Base-by-base conservation (phyloP, 2,888 invertebrate species). In the Cheilosia variabilis region DNA sequence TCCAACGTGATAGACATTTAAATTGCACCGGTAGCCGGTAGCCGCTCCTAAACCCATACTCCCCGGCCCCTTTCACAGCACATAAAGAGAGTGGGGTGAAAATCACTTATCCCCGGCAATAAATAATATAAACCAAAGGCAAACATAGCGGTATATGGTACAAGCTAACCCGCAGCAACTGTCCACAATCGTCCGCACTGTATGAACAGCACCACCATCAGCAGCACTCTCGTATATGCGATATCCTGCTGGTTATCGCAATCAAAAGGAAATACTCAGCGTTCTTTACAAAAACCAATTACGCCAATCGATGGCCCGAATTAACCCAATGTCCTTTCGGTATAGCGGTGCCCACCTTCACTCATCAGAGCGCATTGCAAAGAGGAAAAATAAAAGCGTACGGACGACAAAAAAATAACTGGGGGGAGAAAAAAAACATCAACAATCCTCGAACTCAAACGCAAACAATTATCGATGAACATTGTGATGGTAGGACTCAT, bases 261-360 rank as follows among this genome's bases (percentile, higher is more conserved):
- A 72, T 86, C 71, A 81, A 81, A 81, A 81, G 81, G 71, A 86
- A 81, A 81, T 76, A 86, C 81, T 81, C 86, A 86, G 81, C 86
- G 77, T 86, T 81, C 81, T 72, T 76, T 77, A 86, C 72, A 86
- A 81, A 81, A 86, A 81, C 80, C 84, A 84, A 84, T 84, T 84
- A 84, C 84, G 43, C 65, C 80, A 84, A 84, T 84, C 84, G 84
- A 80, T 84, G 84, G 75, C 60, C 80, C 80, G 55, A 80, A 80
- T 75, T 84, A 84, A 80, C 80, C 69, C 75, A 84, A 80, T 75
- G 84, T 84, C 84, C 80, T 84, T 84, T 84, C 84, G 43, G 47
- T 69, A 31, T 2, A 37, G 37, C 41, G 31, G 19, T 57, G 22
- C 50, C 37, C 17, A 10, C 6, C 50, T 13, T 37, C 13, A 37